Base-by-base conservation (phyloP, 2,797 vertebrate genomes). In the Naso thynnoides region DNA sequence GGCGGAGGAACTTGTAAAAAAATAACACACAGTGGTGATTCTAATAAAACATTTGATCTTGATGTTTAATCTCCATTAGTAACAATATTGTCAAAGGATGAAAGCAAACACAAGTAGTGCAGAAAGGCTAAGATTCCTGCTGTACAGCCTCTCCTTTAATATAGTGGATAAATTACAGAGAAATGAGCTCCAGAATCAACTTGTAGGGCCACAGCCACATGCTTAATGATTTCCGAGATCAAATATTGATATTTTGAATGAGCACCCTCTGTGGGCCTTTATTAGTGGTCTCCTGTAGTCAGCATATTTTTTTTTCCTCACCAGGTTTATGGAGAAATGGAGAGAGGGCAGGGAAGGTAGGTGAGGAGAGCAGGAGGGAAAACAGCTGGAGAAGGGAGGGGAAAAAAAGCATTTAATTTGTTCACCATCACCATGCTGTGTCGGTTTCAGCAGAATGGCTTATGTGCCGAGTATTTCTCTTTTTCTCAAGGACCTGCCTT, bases 211-310 rank as follows among this genome's bases (percentile, higher is more conserved):
- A 59, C 68, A 81, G 73, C 67, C 69, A 66, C 47, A 36, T 13
- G 70, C 76, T 81, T 83, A 91, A 86, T 81, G 67, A 90, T 86
- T 88, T 63, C 68, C 69, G 21, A 82, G 82, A 91, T 90, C 85
- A 89, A 91, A 90, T 92, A 90, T 91, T 91, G 88, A 90, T 90
- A 89, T 90, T 89, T 87, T 8, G 10, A 88, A 78, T 76, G 73
- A 83, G 74, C 68, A 39, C 48, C 48, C 71, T 73, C 31, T 8
- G 81, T 70, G 81, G 79, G 81, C 68, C 38, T 62, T 76, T 85
- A 76, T 71, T 23, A 21, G 66, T 0, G 19, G 59, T 68, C 74
- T 82, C 78, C 69, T 81, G 68, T 5, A 77, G 86, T 91, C 88
- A 90, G 85, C 85, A 86, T 64, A 38, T 82, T 80, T 76, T 62